Evolutionary conservation across 2,888 invertebrate species (phyloP), one percentile per base, ranked within the genome.

Genomic region (Cremastinae sp.): DNA sequence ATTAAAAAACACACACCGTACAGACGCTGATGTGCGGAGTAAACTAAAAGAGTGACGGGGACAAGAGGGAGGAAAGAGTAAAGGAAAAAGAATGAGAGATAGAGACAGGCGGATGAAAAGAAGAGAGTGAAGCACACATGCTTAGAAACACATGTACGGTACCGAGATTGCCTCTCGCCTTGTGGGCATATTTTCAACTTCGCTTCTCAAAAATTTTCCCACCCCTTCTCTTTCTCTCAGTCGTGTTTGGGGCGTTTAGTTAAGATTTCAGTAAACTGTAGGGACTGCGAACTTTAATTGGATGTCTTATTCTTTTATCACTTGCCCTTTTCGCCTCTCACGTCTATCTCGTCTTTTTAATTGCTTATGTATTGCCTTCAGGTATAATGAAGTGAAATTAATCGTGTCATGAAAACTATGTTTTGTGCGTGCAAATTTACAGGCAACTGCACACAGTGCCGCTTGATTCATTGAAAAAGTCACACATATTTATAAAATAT

Each of bases 1-100:
- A 85, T 87, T 86, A 87, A 88, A 85, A 85, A 84, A 80, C 79
- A 80, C 78, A 77, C 77, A 37, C 79, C 76, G 65, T 74, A 59
- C 75, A 70, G 76, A 65, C 62, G 74, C 70, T 70, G 69, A 75
- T 66, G 71, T 68, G 55, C 64, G 39, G 51, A 45, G 65, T 69
- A 71, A 71, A 68, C 10, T 39, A 37, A 45, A 35, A 58, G 41
- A 2, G 59, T 53, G 49, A 45, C 28, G 66, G 64, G 16, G 53
- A 59, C 43, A 59, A 47, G 58, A 51, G 9, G 61, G 49, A 56
- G 59, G 53, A 37, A 58, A 43, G 65, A 58, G 43, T 35, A 51
- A 51, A 71, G 49, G 71, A 74, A n/a, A 56, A 35, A 12, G 55
- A 37, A 12, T 7, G 56, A 55, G 56, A 43, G 37, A n/a, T n/a